A percentile compares a stretch with the other conserved stretches of the same genome.
Conservation (phyloP, 2,888 invertebrate genomes). For the Noctua pronuba region DNA sequence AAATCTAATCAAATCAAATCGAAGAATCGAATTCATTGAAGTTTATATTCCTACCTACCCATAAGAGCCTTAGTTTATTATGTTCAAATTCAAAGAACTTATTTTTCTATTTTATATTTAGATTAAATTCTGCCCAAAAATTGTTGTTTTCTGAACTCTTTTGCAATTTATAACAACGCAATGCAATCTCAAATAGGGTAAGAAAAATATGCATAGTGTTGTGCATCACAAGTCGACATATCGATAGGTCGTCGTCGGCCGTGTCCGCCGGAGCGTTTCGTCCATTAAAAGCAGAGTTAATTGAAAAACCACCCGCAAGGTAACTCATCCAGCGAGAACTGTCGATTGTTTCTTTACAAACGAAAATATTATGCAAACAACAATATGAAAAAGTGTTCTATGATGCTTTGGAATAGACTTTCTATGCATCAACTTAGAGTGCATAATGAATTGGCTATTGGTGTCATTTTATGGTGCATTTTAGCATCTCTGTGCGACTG, state of each 20-base stretch:
- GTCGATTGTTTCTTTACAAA: constrained; percentile 65
- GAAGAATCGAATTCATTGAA: neutral
- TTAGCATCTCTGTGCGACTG: constrained; percentile 13
- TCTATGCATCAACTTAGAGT: constrained; percentile 15
- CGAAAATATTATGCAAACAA: constrained; percentile 64
- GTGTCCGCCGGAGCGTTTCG: constrained; percentile 66
- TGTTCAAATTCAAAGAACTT: neutral
- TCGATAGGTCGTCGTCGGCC: constrained; percentile 55
- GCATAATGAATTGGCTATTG: neutral
- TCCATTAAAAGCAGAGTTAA: constrained; percentile 72
- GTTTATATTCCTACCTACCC: neutral
- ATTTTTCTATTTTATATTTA: neutral
- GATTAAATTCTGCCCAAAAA: neutral
- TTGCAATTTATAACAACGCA: neutral
- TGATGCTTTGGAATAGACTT: constrained; percentile 19
- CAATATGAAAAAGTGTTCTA: constrained; percentile 36
- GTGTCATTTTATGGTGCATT: neutral
- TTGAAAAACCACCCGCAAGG: constrained; percentile 69
- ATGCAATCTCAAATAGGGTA: neutral
- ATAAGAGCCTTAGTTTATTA: neutral
- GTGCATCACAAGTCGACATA: constrained; percentile 54
- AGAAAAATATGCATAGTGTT: constrained; percentile 55
- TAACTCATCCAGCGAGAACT: constrained; percentile 59
- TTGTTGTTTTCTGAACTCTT: neutral
- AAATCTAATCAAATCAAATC: too few species aligned